A percentile compares a stretch with the other conserved stretches of the same genome.
Conservation (phyloP, 2,113 vertebrate species). For the Onychostruthus taczanowskii region DNA sequence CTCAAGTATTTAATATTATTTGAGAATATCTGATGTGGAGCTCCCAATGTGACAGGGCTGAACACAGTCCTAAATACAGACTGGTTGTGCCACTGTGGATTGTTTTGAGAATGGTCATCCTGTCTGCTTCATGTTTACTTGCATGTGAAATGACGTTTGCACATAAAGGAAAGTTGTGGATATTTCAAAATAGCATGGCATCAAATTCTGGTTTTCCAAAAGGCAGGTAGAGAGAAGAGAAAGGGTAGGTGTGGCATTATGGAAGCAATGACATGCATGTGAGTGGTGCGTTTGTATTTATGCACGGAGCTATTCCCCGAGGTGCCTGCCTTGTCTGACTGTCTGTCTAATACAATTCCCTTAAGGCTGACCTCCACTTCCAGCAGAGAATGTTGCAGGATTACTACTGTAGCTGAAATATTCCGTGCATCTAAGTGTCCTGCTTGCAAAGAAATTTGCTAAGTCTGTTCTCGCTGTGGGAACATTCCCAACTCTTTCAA, state of each 20-base stretch:
- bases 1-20: background rate
- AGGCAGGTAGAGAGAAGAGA: background rate
- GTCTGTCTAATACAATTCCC: conserved; percentile 31
- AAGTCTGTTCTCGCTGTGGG: conserved; percentile 37
- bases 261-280: background rate
- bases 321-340: conserved; percentile 27
- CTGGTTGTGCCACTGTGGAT: background rate
- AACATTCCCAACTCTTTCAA: conserved; percentile 15
- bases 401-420: conserved; percentile 41
- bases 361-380: conserved; percentile 41
- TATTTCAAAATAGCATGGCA: background rate
- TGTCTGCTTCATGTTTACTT: background rate
- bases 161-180: background rate
- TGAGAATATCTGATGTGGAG: background rate
- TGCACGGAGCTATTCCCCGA: background rate
- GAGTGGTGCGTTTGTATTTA: background rate
- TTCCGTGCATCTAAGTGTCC: conserved; percentile 15
- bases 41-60: background rate
- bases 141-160: background rate
- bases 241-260: background rate
- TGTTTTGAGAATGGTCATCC: background rate
- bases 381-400: background rate
- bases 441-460: background rate
- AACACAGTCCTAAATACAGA: background rate
- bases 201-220: background rate